Evolutionary conservation across 37 sponge, comb jelly and placozoan species (phyloP).

Genomic region (Agelas oroides): DNA sequence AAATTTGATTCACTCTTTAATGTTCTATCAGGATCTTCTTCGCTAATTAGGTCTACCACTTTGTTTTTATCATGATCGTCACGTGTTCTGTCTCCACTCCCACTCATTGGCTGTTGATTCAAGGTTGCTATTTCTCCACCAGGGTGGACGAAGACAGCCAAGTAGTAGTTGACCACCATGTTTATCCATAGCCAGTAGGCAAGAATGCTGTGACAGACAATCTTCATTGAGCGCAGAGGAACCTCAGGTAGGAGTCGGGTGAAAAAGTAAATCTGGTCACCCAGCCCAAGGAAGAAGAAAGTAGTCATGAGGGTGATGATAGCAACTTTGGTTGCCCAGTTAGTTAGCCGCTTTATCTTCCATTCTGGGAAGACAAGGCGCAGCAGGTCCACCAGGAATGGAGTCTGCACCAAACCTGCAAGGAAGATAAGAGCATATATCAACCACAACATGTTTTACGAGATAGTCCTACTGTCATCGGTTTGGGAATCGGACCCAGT

Average conservation of each 20-base stretch:
- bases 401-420: slow-evolving; percentile 44
- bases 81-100: too few relatives aligned
- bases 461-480: too few relatives aligned
- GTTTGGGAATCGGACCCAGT: too few relatives aligned
- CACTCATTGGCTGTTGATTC: too few relatives aligned
- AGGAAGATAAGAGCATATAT: slow-evolving; percentile 20
- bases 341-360: slow-evolving; percentile 45
- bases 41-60: too few relatives aligned
- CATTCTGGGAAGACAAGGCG: slow-evolving; percentile 41
- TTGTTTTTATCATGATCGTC: too few relatives aligned
- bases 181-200: slow-evolving; percentile 62
- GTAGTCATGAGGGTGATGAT: slow-evolving; percentile 31
- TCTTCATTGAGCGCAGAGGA: slow-evolving; percentile 10
- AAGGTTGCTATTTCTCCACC: not conserved
- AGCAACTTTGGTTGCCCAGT: not conserved
- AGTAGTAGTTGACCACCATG: slow-evolving; percentile 27
- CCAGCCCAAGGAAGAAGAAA: slow-evolving; percentile 11
- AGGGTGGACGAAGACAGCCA: slow-evolving; percentile 38
- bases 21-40: too few relatives aligned
- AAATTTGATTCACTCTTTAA: too few relatives aligned
- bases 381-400: slow-evolving; percentile 58
- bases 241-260: slow-evolving; percentile 15
- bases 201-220: slow-evolving; percentile 35
- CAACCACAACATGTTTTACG: slow-evolving; percentile 29
- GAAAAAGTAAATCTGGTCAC: slow-evolving; percentile 13